These are phyloP conservation scores for Prionailurus bengalensis DNA, from an alignment of 2,113 vertebrate species.

Conservation along the genomic window DNA sequence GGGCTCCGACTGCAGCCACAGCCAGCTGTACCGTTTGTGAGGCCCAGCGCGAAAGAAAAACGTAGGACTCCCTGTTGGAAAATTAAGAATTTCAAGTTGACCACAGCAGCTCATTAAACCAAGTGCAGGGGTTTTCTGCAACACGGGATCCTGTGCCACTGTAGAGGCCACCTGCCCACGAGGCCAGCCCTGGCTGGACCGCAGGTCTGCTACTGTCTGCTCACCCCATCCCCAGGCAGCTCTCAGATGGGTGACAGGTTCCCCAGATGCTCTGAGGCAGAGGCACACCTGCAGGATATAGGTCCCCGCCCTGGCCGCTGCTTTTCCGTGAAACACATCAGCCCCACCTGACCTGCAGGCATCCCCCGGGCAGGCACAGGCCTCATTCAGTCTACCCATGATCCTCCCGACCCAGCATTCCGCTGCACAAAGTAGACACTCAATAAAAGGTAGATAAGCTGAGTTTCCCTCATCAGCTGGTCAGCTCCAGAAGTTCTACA, in stretches of 20 bases:
- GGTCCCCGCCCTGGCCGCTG: no score
- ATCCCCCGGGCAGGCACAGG: background rate
- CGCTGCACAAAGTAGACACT: background rate
- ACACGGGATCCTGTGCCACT: no score
- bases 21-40: no score
- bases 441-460: background rate
- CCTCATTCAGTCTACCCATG: no score
- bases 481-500: background rate
- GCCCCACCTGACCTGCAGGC: background rate
- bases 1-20: no score
- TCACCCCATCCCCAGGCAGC: background rate
- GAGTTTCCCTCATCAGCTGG: background rate
- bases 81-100: background rate
- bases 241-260: background rate
- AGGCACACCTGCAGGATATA: background rate
- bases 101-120: accelerated
- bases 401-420: no score
- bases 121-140: background rate
- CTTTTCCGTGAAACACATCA: background rate
- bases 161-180: accelerated
- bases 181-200: background rate
- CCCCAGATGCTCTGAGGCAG: accelerated
- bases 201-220: no score
- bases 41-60: background rate
- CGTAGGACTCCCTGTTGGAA: background rate